Evolutionary conservation across 2,113 vertebrate genomes (phyloP).

Genomic region (Carassius carassius): DNA sequence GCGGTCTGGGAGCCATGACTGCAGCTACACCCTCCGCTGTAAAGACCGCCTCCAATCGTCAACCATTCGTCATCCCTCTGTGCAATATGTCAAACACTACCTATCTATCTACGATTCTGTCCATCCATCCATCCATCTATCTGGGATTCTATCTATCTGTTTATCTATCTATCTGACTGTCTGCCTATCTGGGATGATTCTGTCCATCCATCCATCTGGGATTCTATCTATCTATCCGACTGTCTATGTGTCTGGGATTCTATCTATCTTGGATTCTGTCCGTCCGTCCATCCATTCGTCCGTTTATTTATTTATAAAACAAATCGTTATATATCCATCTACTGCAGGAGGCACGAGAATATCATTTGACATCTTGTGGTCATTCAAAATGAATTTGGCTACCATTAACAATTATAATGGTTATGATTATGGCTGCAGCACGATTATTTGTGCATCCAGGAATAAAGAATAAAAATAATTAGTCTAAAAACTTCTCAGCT

Average conservation of each 20-base stretch:
- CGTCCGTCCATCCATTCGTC: too few relatives aligned
- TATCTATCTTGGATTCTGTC: too few relatives aligned
- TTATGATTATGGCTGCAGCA: background rate
- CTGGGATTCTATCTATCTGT: too few relatives aligned
- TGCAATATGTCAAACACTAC: background rate
- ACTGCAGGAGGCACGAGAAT: background rate
- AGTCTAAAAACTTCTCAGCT: background rate
- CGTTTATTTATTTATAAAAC: too few relatives aligned
- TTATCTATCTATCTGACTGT: too few relatives aligned
- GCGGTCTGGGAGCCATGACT: slow-evolving; percentile 22
- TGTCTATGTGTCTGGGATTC: too few relatives aligned
- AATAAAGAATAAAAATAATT: slow-evolving; percentile 51
- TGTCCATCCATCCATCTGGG: too few relatives aligned
- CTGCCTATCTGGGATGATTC: too few relatives aligned
- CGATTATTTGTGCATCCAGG: slow-evolving; percentile 65
- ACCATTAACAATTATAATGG: slow-evolving; percentile 25
- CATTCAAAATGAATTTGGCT: background rate
- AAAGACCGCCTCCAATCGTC: slow-evolving; percentile 7
- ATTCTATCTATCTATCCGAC: too few relatives aligned
- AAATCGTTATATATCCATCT: too few relatives aligned
- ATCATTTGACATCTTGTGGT: background rate
- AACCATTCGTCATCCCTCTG: background rate
- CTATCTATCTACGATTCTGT: background rate
- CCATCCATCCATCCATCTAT: too few relatives aligned
- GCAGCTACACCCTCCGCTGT: background rate